Evolutionary conservation across 2,888 invertebrate genomes (phyloP).

Genomic region (Drosophila anomelani): DNA sequence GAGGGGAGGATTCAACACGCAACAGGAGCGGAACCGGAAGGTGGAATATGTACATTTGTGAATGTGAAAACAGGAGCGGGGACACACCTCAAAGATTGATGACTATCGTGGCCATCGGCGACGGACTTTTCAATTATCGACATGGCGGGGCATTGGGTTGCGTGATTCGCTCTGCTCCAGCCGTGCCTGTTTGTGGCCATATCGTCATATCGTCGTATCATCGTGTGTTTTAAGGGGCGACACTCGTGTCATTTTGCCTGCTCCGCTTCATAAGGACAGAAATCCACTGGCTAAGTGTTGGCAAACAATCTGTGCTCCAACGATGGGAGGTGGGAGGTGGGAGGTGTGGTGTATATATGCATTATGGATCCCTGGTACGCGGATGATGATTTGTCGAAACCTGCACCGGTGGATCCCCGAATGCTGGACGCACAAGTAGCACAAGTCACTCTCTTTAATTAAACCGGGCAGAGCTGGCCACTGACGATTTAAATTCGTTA

Average conservation of each 20-base stretch:
- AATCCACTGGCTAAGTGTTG: constrained; percentile 35
- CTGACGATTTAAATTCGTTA: constrained; percentile 29
- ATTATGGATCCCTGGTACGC: constrained; percentile 27
- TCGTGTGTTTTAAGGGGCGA: constrained; percentile 27
- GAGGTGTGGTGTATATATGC: constrained; percentile 17
- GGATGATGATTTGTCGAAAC: constrained; percentile 35
- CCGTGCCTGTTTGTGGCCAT: constrained; percentile 45
- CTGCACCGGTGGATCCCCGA: constrained; percentile 1
- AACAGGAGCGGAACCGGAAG: constrained; percentile 31
- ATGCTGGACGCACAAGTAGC: constrained; percentile 15
- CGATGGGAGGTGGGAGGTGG: not conserved
- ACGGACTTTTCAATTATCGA: constrained; percentile 67
- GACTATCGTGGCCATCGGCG: constrained; percentile 63
- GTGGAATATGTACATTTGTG: constrained; percentile 3
- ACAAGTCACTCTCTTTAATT: constrained; percentile 53
- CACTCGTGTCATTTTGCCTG: constrained; percentile 61
- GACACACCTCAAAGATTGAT: constrained; percentile 79
- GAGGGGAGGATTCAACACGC: constrained; percentile 23
- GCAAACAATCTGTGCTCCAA: constrained; percentile 20
- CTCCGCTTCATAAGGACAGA: constrained; percentile 12
- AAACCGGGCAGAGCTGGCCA: constrained; percentile 30
- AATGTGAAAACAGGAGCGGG: constrained; percentile 33
- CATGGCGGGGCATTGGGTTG: constrained; percentile 55
- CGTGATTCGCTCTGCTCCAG: constrained; percentile 67
- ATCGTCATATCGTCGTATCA: constrained; percentile 34